Conservation (phyloP, 2,113 vertebrate genomes). For the Oreotrochilus melanogaster region DNA sequence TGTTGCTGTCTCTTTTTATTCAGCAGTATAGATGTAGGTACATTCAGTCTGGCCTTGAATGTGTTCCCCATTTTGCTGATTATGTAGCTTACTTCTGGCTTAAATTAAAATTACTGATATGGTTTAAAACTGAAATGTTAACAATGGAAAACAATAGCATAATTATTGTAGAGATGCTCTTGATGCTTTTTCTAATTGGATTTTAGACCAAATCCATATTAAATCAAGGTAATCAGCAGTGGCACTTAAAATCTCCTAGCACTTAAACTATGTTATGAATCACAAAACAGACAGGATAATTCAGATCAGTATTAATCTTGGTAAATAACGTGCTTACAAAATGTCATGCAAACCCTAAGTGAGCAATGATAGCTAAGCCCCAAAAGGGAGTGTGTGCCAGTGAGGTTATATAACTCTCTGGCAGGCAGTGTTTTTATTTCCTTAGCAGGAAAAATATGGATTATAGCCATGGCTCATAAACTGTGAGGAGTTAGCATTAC, state of each 20-base stretch:
- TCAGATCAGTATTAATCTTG: constrained; percentile 5
- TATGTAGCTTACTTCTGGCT: not conserved
- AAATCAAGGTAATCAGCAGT: not conserved
- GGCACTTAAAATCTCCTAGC: not conserved
- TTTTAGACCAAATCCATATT: constrained; percentile 10
- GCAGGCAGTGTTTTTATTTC: not conserved
- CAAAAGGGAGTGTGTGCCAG: not conserved
- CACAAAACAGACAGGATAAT: not conserved
- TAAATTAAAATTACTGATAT: not conserved
- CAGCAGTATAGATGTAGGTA: not conserved
- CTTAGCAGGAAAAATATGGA: not conserved
- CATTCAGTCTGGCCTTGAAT: not conserved
- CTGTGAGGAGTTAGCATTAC: not conserved
- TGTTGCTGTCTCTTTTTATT: not conserved
- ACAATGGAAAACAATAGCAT: not conserved
- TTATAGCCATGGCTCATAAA: constrained; percentile 8
- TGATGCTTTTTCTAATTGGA: not conserved
- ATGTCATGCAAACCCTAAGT: not conserved
- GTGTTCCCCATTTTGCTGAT: not conserved
- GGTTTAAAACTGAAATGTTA: not conserved
- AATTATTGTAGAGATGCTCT: not conserved
- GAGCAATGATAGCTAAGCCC: not conserved
- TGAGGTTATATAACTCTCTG: not conserved
- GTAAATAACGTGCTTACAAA: not conserved
- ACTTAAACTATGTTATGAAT: not conserved